Evolutionary conservation across 2,113 vertebrate genomes (phyloP).

Genomic region (Henicopernis longicauda): DNA sequence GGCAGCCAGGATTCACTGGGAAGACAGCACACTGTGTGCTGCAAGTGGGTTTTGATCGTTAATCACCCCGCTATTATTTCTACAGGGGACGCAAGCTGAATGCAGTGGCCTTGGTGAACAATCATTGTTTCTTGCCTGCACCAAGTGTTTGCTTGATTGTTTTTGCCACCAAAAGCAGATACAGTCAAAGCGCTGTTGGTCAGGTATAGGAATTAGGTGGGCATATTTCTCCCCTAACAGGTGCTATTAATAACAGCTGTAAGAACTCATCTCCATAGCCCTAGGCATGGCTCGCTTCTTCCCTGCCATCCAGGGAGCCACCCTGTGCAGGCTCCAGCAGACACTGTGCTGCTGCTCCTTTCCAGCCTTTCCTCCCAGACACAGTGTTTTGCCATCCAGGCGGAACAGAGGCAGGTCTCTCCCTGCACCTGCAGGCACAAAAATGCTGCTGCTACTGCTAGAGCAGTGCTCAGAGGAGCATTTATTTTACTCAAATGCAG

Average conservation of each 20-base stretch:
- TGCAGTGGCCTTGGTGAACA: not conserved
- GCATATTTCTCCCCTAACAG: not conserved
- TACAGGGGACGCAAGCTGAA: not conserved
- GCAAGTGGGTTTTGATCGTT: not conserved
- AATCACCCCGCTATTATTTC: not conserved
- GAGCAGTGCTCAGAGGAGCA: not conserved
- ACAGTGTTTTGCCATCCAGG: not conserved
- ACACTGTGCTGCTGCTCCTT: not conserved
- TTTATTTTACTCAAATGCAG: not conserved
- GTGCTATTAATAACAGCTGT: not conserved
- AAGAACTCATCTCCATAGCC: not conserved
- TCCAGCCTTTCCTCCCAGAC: not conserved
- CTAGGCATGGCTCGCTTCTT: not conserved
- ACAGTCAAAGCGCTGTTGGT: not conserved
- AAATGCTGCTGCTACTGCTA: not conserved
- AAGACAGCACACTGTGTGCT: not conserved
- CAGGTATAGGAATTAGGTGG: not conserved
- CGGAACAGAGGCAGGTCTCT: not conserved
- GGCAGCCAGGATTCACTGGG: not conserved
- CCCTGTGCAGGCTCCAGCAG: not conserved
- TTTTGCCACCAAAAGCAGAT: slow-evolving; percentile 31
- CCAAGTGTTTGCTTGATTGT: not conserved
- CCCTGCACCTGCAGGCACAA: not conserved
- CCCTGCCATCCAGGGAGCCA: not conserved
- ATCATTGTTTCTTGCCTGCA: not conserved